Percentiles rank a stretch among this genome's conserved stretches.
phyloP scores from a whole-genome alignment of 92 coral and sea anemone species.

The Actinostola sp. region DNA sequence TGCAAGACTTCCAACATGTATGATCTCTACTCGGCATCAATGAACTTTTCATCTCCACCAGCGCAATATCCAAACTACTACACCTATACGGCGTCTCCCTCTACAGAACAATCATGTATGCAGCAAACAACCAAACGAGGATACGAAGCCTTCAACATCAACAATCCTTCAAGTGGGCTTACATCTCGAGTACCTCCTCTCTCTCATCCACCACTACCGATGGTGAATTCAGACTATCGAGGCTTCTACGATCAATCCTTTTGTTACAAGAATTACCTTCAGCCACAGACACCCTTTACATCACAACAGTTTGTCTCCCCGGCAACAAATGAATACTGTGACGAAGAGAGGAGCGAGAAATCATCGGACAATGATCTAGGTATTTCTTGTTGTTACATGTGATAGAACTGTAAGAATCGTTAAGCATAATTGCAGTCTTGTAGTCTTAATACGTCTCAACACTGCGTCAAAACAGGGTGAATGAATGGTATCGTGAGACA shows the following conservation, averaged over 20 bases:
- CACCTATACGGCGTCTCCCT: conserved; percentile 2
- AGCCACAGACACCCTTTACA: neutral
- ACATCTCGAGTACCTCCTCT: conserved; percentile 42
- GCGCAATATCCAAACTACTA: conserved; percentile 27
- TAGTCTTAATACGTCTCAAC: no score
- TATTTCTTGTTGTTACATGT: neutral
- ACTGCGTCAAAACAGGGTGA: no score
- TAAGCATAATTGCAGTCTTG: no score
- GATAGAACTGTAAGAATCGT: neutral
- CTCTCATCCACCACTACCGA: conserved; percentile 38
- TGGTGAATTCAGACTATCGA: conserved; percentile 8
- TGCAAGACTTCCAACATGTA: conserved; percentile 55
- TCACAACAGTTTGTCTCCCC: conserved; percentile 4
- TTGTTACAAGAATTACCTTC: conserved; percentile 4
- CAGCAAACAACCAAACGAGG: conserved; percentile 20
- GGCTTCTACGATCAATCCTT: conserved; percentile 23
- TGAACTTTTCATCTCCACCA: conserved; percentile 34
- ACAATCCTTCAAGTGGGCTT: conserved; percentile 8
- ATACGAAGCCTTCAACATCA: conserved; percentile 14
- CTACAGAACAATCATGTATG: conserved; percentile 34
- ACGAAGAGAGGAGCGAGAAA: conserved; percentile 38
- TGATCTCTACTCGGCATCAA: conserved; percentile 70
- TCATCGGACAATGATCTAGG: conserved; percentile 46
- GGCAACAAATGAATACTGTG: conserved; percentile 21
- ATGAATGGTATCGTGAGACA: no score